A percentile compares a stretch with the other conserved stretches of the same genome.
Conservation (phyloP, 2,797 vertebrate species). For the Helarctos malayanus region DNA sequence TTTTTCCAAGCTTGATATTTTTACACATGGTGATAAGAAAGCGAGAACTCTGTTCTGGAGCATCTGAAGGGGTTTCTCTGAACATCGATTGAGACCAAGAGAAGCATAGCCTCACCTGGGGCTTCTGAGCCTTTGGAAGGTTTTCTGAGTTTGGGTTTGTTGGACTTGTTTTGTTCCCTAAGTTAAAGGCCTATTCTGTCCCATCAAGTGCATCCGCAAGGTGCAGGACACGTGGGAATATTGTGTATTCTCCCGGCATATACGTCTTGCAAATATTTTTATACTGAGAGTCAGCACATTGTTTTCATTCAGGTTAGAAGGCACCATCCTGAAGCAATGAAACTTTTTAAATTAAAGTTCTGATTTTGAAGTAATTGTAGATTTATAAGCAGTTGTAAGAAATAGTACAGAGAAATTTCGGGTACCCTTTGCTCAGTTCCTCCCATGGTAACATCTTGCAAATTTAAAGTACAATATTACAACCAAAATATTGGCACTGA, state of each 20-base stretch:
- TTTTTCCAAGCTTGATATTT: conserved; percentile 20
- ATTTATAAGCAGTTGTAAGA: not conserved
- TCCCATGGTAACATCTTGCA: not conserved
- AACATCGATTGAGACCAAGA: not conserved
- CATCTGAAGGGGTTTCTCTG: not conserved
- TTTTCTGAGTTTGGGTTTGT: not conserved
- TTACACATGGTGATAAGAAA: not conserved
- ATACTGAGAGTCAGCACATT: not conserved
- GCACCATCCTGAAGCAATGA: not conserved
- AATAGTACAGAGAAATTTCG: not conserved
- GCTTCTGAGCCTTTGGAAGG: not conserved
- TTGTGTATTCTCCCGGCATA: not conserved
- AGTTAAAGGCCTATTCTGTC: not conserved
- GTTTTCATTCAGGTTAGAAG: not conserved
- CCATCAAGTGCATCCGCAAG: not conserved
- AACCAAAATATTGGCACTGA: not conserved
- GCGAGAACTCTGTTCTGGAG: not conserved
- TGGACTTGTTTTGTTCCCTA: not conserved
- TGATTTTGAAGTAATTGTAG: conserved; percentile 5
- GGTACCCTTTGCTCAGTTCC: not conserved
- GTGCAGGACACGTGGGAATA: not conserved
- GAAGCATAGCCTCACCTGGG: too few species aligned
- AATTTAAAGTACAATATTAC: not conserved
- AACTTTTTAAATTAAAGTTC: not conserved
- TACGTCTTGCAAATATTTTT: not conserved